A percentile compares a stretch with the other conserved stretches of the same genome.
These are phyloP conservation scores for Euura lappo DNA, from an alignment of 1,140 invertebrate species.

Conservation along the genomic window DNA sequence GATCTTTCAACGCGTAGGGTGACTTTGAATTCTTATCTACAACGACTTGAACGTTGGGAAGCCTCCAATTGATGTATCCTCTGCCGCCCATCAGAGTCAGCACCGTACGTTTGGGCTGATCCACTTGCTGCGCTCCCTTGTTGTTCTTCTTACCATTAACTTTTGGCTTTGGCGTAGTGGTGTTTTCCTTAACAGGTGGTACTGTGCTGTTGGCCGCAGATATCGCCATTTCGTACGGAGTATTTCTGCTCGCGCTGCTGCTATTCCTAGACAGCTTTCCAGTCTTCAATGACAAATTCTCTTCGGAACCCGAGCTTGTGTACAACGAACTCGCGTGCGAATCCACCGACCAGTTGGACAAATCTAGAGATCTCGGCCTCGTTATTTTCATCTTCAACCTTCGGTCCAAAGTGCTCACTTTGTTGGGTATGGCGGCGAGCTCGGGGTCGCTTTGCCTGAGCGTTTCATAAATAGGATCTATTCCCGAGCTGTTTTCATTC, in stretches of 20 bases:
- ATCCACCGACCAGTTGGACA: constrained; percentile 88
- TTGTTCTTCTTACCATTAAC: constrained; percentile 43
- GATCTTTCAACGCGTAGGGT: constrained; percentile 57
- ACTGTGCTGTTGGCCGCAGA: constrained; percentile 21
- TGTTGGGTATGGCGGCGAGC: constrained; percentile 78
- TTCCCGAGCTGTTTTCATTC: constrained; percentile 74
- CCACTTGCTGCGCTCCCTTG: constrained; percentile 54
- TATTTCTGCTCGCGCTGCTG: constrained; percentile 72
- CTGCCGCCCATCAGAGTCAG: constrained; percentile 86
- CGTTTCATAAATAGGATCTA: constrained; percentile 76
- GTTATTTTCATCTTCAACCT: constrained; percentile 80
- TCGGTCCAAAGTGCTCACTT: constrained; percentile 80
- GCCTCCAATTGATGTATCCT: constrained; percentile 85
- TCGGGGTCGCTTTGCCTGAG: constrained; percentile 82
- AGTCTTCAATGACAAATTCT: constrained; percentile 74
- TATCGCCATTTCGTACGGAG: constrained; percentile 56
- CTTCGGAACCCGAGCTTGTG: constrained; percentile 81
- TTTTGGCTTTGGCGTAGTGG: constrained; percentile 35
- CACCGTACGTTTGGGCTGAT: constrained; percentile 74
- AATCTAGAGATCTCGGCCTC: constrained; percentile 78
- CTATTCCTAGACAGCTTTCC: constrained; percentile 73
- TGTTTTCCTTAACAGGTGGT: constrained; percentile 33
- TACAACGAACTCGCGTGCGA: constrained; percentile 82
- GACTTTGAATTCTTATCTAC: constrained; percentile 51
- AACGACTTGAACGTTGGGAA: constrained; percentile 53